Evolutionary conservation across 1,140 invertebrate genomes (phyloP), one percentile per base, ranked within the genome.

Genomic region (Arctopsyche grandis): DNA sequence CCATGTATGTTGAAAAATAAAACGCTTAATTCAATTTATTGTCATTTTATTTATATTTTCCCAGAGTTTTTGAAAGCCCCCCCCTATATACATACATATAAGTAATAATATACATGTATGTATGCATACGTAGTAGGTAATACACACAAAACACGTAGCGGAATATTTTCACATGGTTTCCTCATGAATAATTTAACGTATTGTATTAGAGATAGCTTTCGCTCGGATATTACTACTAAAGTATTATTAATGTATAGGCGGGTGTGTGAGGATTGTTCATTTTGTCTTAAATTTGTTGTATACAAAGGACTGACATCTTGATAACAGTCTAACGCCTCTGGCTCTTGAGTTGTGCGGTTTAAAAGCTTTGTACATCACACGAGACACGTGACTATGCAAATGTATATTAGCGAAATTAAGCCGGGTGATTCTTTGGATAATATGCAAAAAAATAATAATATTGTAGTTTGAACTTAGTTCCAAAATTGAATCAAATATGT

Each of bases 171-270:
- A 66, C 63, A 66, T 66, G 63, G 63, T 66, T 66, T 66, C 63
- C 63, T 66, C 63, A 66, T 66, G 63, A 66, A 66, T 66, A 66
- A 66, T 66, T 66, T 66, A 66, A 66, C 63, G 63, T 66, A 66
- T 66, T 66, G 63, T 66, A 66, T 66, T 66, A 66, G 63, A 66
- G 63, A 66, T 66, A 66, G 63, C 63, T 66, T 66, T 66, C 63
- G 63, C 63, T 66, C 63, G 21, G 63, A 66, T 66, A 66, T 66
- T 66, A 66, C 63, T 26, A 24, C 21, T 24, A 22, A 66, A 66
- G 63, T 66, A 24, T 66, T 66, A 66, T 66, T 66, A 66, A 66
- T 22, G 63, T 66, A 66, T 66, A 66, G 63, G 24, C 19, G 63
- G 63, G 63, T 22, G 24, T 66, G 24, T 66, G 10, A 26, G 63